phyloP scores from a whole-genome alignment of 2,797 vertebrate genomes.

The Macroramphosus scolopax region DNA sequence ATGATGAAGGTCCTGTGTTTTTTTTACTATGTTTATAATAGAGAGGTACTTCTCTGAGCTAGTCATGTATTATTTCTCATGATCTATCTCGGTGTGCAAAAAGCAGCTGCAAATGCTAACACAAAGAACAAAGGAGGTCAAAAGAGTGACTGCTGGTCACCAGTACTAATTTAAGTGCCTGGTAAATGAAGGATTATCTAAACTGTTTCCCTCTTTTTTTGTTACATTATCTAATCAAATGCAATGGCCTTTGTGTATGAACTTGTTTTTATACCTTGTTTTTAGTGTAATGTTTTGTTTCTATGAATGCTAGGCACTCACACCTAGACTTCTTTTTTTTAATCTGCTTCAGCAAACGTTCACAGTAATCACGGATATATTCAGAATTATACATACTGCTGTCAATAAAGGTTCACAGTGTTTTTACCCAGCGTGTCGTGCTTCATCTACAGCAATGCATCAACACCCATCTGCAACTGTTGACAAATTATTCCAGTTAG shows the following conservation, averaged over 20 bases:
- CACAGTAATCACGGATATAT: constrained; percentile 81
- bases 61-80: constrained; percentile 47
- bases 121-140: constrained; percentile 58
- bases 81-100: constrained; percentile 49
- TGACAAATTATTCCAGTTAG: too few relatives aligned
- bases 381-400: constrained; percentile 85
- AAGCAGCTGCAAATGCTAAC: constrained; percentile 38
- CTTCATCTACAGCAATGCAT: neutral
- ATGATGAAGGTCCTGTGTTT: constrained; percentile 76
- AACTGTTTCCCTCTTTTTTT: constrained; percentile 55
- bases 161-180: constrained; percentile 86
- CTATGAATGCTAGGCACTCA: constrained; percentile 71
- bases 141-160: constrained; percentile 61
- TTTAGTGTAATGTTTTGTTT: constrained; percentile 67
- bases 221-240: constrained; percentile 78
- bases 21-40: constrained; percentile 60
- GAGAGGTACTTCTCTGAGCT: constrained; percentile 69
- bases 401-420: constrained; percentile 92
- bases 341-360: constrained; percentile 82
- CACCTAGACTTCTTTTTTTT: constrained; percentile 65
- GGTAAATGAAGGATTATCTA: constrained; percentile 90
- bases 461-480: too few relatives aligned
- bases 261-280: constrained; percentile 74
- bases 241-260: constrained; percentile 77
- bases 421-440: constrained; percentile 70